phyloP scores from a whole-genome alignment of 2,888 invertebrate species.

The Nomada lathburiana region DNA sequence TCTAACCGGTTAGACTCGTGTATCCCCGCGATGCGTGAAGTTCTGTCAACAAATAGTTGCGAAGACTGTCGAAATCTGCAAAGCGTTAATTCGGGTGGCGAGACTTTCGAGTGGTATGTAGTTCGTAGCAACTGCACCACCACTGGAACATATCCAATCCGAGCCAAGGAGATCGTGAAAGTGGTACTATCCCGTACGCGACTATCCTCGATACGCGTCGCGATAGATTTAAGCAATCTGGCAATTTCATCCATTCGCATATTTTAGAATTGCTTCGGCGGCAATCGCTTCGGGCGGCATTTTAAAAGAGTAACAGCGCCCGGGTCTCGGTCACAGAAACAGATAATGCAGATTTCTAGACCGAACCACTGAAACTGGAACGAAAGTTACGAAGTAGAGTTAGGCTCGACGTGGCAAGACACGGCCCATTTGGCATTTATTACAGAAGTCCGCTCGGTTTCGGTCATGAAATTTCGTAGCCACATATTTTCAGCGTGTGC shows the following conservation, averaged over 20 bases:
- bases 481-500: neutral
- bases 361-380: neutral
- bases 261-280: no score
- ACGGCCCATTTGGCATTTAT: neutral
- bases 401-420: neutral
- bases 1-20: conserved; percentile 22
- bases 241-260: neutral
- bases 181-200: conserved; percentile 34
- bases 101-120: conserved; percentile 1
- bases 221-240: conserved; percentile 22
- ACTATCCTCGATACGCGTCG: conserved; percentile 40
- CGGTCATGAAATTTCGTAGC: neutral
- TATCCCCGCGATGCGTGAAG: neutral
- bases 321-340: neutral
- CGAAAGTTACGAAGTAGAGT: neutral
- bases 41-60: neutral
- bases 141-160: conserved; percentile 64
- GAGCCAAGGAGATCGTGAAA: conserved; percentile 53
- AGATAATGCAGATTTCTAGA: no score
- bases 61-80: conserved; percentile 6
- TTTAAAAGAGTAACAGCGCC: neutral
- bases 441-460: neutral
- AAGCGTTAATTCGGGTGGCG: conserved; percentile 40
- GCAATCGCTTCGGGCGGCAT: no score
- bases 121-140: conserved; percentile 2